Evolutionary conservation across 2,113 vertebrate genomes (phyloP).

Genomic region (Solea solea): DNA sequence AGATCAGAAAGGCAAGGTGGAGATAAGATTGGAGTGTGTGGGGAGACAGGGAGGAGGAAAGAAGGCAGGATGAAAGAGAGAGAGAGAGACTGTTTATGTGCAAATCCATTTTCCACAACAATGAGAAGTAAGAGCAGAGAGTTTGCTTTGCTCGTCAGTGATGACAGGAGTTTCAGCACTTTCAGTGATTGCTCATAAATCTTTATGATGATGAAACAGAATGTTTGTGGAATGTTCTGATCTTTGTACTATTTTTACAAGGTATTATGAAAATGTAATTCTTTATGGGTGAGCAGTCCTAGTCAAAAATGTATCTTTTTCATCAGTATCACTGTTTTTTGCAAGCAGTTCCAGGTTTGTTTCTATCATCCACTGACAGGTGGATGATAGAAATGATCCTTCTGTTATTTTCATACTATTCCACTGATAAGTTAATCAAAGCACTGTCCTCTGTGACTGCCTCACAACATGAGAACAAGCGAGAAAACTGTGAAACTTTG

Average conservation of each 20-base stretch:
- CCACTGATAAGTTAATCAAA: too few relatives aligned
- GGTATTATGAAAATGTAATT: too few relatives aligned
- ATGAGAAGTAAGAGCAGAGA: constrained; percentile 9
- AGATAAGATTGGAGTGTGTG: constrained; percentile 46
- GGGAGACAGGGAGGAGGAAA: neutral
- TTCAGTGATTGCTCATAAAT: neutral
- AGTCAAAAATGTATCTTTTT: too few relatives aligned
- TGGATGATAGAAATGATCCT: too few relatives aligned
- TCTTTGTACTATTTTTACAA: neutral
- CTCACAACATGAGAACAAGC: neutral
- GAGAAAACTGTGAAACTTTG: constrained; percentile 2
- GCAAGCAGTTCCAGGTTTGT: too few relatives aligned
- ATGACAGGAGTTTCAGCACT: neutral
- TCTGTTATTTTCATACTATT: too few relatives aligned
- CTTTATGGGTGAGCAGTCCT: too few relatives aligned
- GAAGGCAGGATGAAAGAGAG: neutral
- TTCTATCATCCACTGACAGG: too few relatives aligned
- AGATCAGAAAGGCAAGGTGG: constrained; percentile 39
- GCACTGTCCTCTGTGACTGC: too few relatives aligned
- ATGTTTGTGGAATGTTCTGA: neutral
- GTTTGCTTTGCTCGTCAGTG: constrained; percentile 6
- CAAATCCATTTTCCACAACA: constrained; percentile 30
- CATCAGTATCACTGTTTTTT: too few relatives aligned
- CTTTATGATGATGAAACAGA: neutral
- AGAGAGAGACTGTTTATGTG: neutral